Base-by-base conservation (phyloP, 92 coral and sea anemone species). In the Bergia puertoricense region DNA sequence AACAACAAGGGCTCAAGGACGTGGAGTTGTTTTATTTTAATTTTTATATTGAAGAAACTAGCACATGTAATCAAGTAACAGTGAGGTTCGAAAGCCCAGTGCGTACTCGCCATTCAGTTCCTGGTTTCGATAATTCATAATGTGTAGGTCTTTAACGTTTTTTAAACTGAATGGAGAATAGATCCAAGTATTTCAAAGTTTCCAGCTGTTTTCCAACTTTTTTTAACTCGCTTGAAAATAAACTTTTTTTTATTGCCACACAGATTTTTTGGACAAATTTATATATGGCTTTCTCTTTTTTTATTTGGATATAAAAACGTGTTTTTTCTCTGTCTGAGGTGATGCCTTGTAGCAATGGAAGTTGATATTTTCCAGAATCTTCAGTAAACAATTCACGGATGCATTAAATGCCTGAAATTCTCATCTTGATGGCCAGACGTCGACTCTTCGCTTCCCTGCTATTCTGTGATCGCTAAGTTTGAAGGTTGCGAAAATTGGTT, bases 171-270 rank as follows among this genome's bases (percentile, higher is more conserved):
- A 11, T 77, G 44, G 62, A 54, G 59, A 20, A 76, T 59, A 18
- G 51, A 74, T 16, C 59, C 39, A 87, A 15, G 6, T 40, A 8
- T 30, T 85, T 48, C 76, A 45, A 48, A n/a, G 16, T 42, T 41
- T 76, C 80, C 57, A 76, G n/a, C 80, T n/a, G 82, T 79, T 20
- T 46, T 22, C 42, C 50, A n/a, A 18, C 59, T 79, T 14, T 48
- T 39, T 18, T 44, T 43, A 30, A 73, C 44, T 6, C 14, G 77
- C 16, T 54, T 0, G 30, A 3, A 7, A 62, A 62, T 20, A 62
- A 3, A 18, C 0, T 10, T 54, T 3, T 30, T 54, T 54, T 54
- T 2, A 18, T 54, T 0, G 16, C 11, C 2, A 54, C 16, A 54
- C 59, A 54, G 59, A 54, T 54, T 54, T 62, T 62, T 62, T 62